Evolutionary conservation across 2,797 vertebrate species (phyloP).

Genomic region (Furcifer pardalis): DNA sequence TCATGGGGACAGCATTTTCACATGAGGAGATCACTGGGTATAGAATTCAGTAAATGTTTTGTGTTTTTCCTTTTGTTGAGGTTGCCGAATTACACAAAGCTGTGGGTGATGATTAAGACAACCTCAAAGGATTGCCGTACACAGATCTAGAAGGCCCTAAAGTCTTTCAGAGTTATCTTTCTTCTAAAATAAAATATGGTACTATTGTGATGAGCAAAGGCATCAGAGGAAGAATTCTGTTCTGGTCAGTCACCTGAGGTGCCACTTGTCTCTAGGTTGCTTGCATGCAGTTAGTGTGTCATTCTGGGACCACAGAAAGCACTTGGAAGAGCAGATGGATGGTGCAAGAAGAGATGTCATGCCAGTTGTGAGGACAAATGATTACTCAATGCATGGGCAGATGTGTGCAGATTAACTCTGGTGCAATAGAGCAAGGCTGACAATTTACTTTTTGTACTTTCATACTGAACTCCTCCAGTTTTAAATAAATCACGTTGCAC

Average conservation of each 20-base stretch:
- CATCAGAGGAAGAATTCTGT: background rate
- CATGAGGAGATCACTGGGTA: background rate
- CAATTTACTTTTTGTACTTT: background rate
- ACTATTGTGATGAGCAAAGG: background rate
- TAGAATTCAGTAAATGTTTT: background rate
- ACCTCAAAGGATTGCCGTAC: background rate
- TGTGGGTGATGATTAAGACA: background rate
- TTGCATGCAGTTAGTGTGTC: background rate
- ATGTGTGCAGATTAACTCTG: background rate
- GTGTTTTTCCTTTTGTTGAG: background rate
- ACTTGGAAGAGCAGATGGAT: background rate
- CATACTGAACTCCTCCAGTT: constrained; percentile 1
- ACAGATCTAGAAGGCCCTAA: background rate
- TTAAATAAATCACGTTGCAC: background rate
- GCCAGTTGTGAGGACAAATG: background rate
- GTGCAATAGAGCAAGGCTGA: background rate
- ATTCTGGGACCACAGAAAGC: background rate
- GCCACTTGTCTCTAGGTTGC: background rate
- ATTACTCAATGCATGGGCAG: background rate
- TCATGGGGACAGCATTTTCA: background rate
- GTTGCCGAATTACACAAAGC: background rate
- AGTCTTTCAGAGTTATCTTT: background rate
- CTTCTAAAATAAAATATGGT: too few relatives aligned
- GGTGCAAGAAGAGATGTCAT: background rate
- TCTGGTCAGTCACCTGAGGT: too few relatives aligned